phyloP scores from a whole-genome alignment of 1,140 invertebrate genomes.

The Pseudomyrmex gracilis region DNA sequence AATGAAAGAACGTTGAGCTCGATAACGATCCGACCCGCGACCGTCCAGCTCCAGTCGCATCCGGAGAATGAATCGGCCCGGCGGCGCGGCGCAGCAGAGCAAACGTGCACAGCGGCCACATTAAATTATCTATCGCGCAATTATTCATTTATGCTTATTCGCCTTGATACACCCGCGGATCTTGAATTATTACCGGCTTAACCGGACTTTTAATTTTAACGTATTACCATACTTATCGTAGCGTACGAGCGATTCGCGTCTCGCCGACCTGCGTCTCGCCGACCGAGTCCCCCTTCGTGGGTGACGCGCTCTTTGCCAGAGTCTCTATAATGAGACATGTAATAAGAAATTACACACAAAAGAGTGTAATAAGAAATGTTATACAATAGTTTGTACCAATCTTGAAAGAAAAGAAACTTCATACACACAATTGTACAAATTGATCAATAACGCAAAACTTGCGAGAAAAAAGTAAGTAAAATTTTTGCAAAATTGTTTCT shows the following conservation, averaged over 20 bases:
- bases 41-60: conserved; percentile 52
- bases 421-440: not conserved
- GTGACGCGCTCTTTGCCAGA: conserved; percentile 43
- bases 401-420: not conserved
- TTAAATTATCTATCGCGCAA: conserved; percentile 84
- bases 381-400: not conserved
- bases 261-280: conserved; percentile 36
- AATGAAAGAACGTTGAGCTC: conserved; percentile 64
- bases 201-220: conserved; percentile 83
- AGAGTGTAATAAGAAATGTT: not conserved
- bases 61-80: conserved; percentile 56
- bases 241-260: conserved; percentile 73
- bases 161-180: conserved; percentile 82
- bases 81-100: conserved; percentile 62
- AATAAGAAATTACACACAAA: not conserved
- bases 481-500: conserved; percentile 4
- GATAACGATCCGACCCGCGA: conserved; percentile 58
- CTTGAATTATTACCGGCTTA: conserved; percentile 85
- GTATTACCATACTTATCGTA: conserved; percentile 84
- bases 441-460: conserved; percentile 3
- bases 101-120: conserved; percentile 72
- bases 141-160: conserved; percentile 86
- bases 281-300: not conserved
- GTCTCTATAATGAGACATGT: not conserved
- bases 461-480: conserved; percentile 25